Conservation (phyloP, 92 coral and sea anemone species). For the Actinostola sp. region DNA sequence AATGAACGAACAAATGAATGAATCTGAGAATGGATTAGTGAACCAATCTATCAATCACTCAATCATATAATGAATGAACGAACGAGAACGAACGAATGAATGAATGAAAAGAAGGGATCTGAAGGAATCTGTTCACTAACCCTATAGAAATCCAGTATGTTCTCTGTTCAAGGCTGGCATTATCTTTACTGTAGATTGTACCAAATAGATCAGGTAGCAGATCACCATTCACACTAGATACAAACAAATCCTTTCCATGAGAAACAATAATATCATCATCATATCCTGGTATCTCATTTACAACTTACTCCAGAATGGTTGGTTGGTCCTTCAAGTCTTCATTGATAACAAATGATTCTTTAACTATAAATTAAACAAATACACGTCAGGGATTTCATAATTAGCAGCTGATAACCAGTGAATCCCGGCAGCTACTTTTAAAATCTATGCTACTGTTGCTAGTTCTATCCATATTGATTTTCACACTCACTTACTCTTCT, state of each 20-base stretch:
- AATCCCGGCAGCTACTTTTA: too few relatives aligned
- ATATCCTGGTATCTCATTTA: background rate
- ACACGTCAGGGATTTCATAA: too few relatives aligned
- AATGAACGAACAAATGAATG: background rate
- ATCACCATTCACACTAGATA: constrained; percentile 89
- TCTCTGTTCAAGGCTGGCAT: constrained; percentile 36
- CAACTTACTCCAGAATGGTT: constrained; percentile 83
- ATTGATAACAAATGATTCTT: constrained; percentile 14
- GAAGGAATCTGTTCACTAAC: constrained; percentile 29
- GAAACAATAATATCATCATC: background rate
- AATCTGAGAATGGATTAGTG: background rate
- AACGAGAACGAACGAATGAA: too few relatives aligned
- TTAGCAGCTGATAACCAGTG: too few relatives aligned
- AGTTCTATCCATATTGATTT: too few relatives aligned
- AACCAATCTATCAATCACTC: too few relatives aligned
- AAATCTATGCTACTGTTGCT: too few relatives aligned
- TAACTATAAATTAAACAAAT: constrained; percentile 20
- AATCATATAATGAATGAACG: background rate
- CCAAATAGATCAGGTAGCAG: constrained; percentile 93
- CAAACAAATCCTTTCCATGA: background rate
- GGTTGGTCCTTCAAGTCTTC: constrained; percentile 81
- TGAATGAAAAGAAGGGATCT: too few relatives aligned
- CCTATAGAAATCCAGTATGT: constrained; percentile 78
- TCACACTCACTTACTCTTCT: too few relatives aligned
- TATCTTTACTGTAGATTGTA: constrained; percentile 38